Evolutionary conservation across 1,140 invertebrate genomes (phyloP).

Genomic region (Littorina saxatilis): DNA sequence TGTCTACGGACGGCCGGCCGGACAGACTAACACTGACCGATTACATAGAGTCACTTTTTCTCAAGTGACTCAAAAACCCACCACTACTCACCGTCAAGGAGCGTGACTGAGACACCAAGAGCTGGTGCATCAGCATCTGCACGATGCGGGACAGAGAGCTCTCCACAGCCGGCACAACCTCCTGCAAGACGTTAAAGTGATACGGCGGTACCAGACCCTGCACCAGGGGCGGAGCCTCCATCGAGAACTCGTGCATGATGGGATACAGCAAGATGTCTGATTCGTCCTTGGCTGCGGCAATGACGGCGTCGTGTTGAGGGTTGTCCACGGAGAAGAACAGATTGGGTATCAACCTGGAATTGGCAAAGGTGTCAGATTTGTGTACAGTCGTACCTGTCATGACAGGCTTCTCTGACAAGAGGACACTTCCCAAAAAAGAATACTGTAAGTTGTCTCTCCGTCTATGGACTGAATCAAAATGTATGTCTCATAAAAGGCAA

Average conservation of each 20-base stretch:
- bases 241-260: slow-evolving; percentile 64
- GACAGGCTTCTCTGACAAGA: too few relatives aligned
- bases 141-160: slow-evolving; percentile 78
- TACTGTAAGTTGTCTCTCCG: too few relatives aligned
- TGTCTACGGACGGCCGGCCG: too few relatives aligned
- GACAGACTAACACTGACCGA: too few relatives aligned
- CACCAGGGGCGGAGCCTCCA: slow-evolving; percentile 67
- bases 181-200: slow-evolving; percentile 74
- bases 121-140: slow-evolving; percentile 72
- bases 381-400: too few relatives aligned
- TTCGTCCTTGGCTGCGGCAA: slow-evolving; percentile 69
- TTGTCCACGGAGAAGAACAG: slow-evolving; percentile 74
- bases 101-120: slow-evolving; percentile 80
- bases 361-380: too few relatives aligned
- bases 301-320: slow-evolving; percentile 74
- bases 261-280: slow-evolving; percentile 67
- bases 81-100: slow-evolving; percentile 80
- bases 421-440: too few relatives aligned
- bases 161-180: slow-evolving; percentile 59
- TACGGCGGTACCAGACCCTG: slow-evolving; percentile 73
- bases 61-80: too few relatives aligned
- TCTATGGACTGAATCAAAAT: too few relatives aligned
- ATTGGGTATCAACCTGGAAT: slow-evolving; percentile 71
- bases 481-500: too few relatives aligned
- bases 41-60: too few relatives aligned